Percentiles rank a stretch among this genome's conserved stretches.
Conservation (phyloP, 2,888 invertebrate genomes). For the Punctoribates punctum region DNA sequence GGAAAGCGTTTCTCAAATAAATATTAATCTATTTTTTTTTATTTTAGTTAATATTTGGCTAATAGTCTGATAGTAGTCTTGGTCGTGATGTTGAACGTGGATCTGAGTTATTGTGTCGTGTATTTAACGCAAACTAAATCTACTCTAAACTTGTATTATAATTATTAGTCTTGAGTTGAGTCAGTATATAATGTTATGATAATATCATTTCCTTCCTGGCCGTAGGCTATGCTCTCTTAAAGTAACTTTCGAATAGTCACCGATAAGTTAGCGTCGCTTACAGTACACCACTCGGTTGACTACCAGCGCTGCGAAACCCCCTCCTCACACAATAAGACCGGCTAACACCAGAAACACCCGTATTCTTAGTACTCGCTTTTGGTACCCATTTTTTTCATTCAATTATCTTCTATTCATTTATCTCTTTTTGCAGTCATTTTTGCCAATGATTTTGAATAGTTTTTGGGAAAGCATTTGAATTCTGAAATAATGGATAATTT, state of each 20-base stretch:
- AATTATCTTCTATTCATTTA: neutral
- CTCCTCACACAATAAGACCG: slow-evolving; percentile 19
- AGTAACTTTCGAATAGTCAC: slow-evolving; percentile 3
- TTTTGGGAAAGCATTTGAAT: no score
- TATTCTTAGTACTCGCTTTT: neutral
- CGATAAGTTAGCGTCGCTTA: slow-evolving; percentile 19
- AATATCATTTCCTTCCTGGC: slow-evolving; percentile 36
- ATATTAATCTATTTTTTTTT: slow-evolving; percentile 18
- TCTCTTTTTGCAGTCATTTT: neutral
- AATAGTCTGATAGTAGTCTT: neutral
- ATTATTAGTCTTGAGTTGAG: slow-evolving; percentile 14
- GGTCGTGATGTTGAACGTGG: slow-evolving; percentile 15
- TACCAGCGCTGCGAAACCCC: neutral
- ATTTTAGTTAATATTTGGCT: slow-evolving; percentile 1
- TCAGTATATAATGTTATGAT: slow-evolving; percentile 34
- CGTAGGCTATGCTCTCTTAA: slow-evolving; percentile 29
- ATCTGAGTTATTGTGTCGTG: slow-evolving; percentile 34
- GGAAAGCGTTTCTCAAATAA: slow-evolving; percentile 9
- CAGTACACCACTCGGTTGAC: no score
- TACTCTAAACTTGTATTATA: slow-evolving; percentile 25
- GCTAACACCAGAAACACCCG: slow-evolving; percentile 3
- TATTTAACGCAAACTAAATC: slow-evolving; percentile 23
- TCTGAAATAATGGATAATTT: no score
- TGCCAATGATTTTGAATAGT: no score
- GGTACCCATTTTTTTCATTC: neutral